Conservation (phyloP, 2,888 invertebrate genomes). For the Linnaemya tessellans region DNA sequence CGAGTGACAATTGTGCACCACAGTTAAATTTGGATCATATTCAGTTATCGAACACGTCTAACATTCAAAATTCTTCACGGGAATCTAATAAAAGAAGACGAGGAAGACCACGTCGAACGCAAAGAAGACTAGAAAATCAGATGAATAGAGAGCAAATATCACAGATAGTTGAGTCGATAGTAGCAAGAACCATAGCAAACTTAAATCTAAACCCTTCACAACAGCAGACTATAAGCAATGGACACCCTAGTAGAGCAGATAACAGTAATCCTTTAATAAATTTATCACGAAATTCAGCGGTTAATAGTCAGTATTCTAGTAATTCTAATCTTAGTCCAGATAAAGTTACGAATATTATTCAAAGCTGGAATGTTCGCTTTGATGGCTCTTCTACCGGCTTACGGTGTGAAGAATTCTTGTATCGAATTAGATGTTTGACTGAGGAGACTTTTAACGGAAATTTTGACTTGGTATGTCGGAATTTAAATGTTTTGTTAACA, state of each 20-base stretch:
- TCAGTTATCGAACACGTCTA: background rate
- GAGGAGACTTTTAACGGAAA: background rate
- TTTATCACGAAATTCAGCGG: background rate
- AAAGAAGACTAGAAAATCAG: background rate
- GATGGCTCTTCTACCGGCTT: background rate
- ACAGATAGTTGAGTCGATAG: background rate
- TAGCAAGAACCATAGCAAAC: background rate
- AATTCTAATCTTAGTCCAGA: background rate
- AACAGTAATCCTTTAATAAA: too few species aligned
- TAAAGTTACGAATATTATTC: constrained; percentile 2
- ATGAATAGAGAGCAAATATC: background rate
- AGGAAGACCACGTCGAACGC: background rate
- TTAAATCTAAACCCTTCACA: background rate
- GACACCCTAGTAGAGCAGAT: background rate
- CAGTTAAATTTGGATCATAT: background rate
- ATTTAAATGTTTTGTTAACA: background rate
- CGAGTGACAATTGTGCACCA: background rate
- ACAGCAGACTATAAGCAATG: too few species aligned
- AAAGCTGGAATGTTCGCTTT: constrained; percentile 17
- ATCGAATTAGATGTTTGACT: background rate
- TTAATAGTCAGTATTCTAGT: background rate
- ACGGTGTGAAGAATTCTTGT: constrained; percentile 14
- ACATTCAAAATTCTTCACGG: background rate
- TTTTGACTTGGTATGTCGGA: background rate
- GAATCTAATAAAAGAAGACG: background rate